Evolutionary conservation across 2,888 invertebrate genomes (phyloP), one percentile per base, ranked within the genome.

Genomic region (Arge pagana): DNA sequence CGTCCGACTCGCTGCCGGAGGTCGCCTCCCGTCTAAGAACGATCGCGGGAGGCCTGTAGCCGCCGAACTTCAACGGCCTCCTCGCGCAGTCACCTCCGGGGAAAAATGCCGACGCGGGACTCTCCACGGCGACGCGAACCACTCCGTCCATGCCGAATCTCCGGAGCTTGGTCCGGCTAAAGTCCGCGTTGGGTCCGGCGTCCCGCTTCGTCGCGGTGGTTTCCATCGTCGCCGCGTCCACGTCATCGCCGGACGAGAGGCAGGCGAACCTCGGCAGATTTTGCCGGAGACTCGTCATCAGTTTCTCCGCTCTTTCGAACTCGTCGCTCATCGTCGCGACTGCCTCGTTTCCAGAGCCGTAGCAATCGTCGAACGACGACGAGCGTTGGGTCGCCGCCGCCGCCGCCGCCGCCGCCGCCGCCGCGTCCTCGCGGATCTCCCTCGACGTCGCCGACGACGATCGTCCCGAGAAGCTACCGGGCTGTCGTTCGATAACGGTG

Each of bases 1-100:
- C 50, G 6, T 62, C 59, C 3, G 59, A 57, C 2, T 66, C 69
- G 54, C 65, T 68, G 3, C 43, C 58, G 4, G 66, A 64, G 24
- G 61, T 67, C 3, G 63, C 58, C 40, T 67, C 63, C 26, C 63
- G 56, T n/a, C 63, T 52, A 8, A 59, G 48, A 8, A 61, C 28
- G 4, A 59, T 57, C 5, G 33, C 21, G 33, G 33, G 8, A 3
- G 59, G 58, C 4, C 64, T 54, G 6, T 64, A 59, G 0, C 57
- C 60, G 0, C 56, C 59, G 15, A 56, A 58, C 28, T 41, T 64
- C 1, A 31, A 35, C 16, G 7, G 40, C 21, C 18, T 15, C 26
- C 13, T 43, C 13, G 42, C n/a, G 18, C 31, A 30, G 21, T 30
- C 42, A 7, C n/a, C 5, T 15, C 19, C 42, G 7, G 11, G n/a